Evolutionary conservation across 1,140 invertebrate species (phyloP).

Genomic region (Drosophila gunungcola): DNA sequence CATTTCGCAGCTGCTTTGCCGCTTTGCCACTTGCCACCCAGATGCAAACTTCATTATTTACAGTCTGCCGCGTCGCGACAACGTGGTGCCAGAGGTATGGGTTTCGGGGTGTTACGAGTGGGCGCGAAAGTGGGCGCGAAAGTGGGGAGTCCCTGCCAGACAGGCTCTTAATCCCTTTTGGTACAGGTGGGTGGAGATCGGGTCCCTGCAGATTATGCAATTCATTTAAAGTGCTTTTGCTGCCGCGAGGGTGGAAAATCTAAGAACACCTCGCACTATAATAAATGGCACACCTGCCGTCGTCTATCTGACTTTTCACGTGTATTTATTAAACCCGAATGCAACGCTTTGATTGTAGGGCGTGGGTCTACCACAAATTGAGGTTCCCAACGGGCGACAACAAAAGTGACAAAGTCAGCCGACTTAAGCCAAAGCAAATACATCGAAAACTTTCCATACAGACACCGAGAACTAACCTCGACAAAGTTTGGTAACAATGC

Average conservation of each 20-base stretch:
- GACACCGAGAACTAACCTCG: constrained; percentile 35
- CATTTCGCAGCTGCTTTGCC: constrained; percentile 44
- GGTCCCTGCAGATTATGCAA: constrained; percentile 65
- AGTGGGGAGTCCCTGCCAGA: constrained; percentile 21
- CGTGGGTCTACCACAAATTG: constrained; percentile 32
- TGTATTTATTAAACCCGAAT: constrained; percentile 26
- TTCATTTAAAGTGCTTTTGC: constrained; percentile 67
- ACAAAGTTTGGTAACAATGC: constrained; percentile 65
- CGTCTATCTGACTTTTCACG: constrained; percentile 3
- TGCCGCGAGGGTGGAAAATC: constrained; percentile 22
- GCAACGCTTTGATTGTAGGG: constrained; percentile 31
- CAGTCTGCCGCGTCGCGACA: constrained; percentile 79
- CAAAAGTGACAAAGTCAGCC: constrained; percentile 54
- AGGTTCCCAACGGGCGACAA: constrained; percentile 32
- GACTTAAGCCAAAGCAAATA: constrained; percentile 51
- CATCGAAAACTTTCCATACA: constrained; percentile 54
- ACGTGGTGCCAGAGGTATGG: constrained; percentile 36
- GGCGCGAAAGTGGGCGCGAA: constrained; percentile 2
- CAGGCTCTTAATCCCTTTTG: constrained; percentile 57
- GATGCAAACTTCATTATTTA: constrained; percentile 81
- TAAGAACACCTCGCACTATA: constrained; percentile 35
- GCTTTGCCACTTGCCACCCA: constrained; percentile 51
- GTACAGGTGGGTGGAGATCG: constrained; percentile 3
- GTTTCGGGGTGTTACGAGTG: constrained; percentile 5
- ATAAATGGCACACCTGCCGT: constrained; percentile 57